Base-by-base conservation (phyloP, 1,140 invertebrate genomes). In the Drosophila mauritiana region DNA sequence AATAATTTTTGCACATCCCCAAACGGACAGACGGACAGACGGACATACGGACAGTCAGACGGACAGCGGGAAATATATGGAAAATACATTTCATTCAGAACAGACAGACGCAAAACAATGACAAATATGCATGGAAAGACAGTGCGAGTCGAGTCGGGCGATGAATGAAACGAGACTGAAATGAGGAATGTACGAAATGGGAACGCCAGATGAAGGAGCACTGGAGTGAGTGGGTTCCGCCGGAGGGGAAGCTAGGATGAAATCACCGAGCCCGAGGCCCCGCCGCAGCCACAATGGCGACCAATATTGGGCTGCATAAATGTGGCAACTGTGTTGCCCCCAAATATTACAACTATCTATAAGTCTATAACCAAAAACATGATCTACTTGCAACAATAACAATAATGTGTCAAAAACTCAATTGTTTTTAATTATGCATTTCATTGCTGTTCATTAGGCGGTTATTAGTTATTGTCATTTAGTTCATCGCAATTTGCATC, bases 341-440 rank as follows among this genome's bases (percentile, higher is more conserved):
- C 3, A 31, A 31, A 31, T 7, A 27, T 7, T 7, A 27, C 6
- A 27, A 7, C 27, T 27, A 27, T 31, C 27, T 31, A 8, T 7
- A 31, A 31, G 8, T 10, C 31, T 31, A 10, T 3, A 10, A 31
- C 7, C 8, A 31, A 2, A 8, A 31, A 31, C 31, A 31, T 10
- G 8, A 31, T 8, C 31, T 8, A 31, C 20, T 22, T 22, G 20
- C 20, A 17, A 8, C 7, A 31, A 10, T 8, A 31, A 31, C 2
- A 31, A 8, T 10, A 31, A 31, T 31, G 31, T 8, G 0, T 10
- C 31, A 31, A 58, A 59, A 42, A 45, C 45, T 17, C 11, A 79
- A 83, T 84, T 79, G 80, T 34, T 67, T 76, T 83, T 80, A 79
- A 84, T 84, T 83, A 75, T 78, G 58, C n/a, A 17, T 1, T 17